Evolutionary conservation across 2,113 vertebrate species (phyloP).

Genomic region (Microcebus griseorufus): DNA sequence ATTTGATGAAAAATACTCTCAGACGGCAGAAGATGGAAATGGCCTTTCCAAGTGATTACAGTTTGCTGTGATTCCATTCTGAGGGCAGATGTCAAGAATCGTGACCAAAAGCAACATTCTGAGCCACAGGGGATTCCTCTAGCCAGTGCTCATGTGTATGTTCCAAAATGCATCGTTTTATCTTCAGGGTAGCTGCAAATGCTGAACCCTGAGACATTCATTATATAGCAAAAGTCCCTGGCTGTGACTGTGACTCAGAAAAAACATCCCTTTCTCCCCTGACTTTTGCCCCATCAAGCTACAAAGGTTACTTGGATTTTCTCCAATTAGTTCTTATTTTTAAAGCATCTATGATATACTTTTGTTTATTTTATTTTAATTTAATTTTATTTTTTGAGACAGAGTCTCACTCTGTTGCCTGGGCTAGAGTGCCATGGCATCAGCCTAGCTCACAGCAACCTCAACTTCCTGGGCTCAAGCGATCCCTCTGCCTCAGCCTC

Average conservation of each 20-base stretch:
- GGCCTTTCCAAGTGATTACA: conserved; percentile 27
- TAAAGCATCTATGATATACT: neutral
- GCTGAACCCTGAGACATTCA: neutral
- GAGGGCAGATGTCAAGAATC: conserved; percentile 34
- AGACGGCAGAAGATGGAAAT: neutral
- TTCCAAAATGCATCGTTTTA: conserved; percentile 23
- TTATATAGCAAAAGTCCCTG: neutral
- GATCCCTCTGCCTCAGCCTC: too few relatives aligned
- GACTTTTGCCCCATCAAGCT: neutral
- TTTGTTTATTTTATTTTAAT: neutral
- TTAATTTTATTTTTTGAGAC: too few relatives aligned
- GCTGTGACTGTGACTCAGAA: neutral
- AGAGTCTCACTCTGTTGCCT: too few relatives aligned
- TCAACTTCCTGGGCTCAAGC: too few relatives aligned
- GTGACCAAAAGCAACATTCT: conserved; percentile 25
- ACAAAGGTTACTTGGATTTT: neutral
- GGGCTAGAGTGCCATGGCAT: too few relatives aligned
- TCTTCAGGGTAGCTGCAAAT: neutral
- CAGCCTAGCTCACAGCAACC: too few relatives aligned
- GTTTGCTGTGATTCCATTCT: neutral
- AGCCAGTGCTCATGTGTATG: neutral
- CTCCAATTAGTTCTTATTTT: neutral
- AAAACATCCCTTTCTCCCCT: neutral
- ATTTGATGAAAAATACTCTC: neutral
- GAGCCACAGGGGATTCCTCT: conserved; percentile 11